Conservation (phyloP, 2,888 invertebrate species). For the Eupithecia subfuscata region DNA sequence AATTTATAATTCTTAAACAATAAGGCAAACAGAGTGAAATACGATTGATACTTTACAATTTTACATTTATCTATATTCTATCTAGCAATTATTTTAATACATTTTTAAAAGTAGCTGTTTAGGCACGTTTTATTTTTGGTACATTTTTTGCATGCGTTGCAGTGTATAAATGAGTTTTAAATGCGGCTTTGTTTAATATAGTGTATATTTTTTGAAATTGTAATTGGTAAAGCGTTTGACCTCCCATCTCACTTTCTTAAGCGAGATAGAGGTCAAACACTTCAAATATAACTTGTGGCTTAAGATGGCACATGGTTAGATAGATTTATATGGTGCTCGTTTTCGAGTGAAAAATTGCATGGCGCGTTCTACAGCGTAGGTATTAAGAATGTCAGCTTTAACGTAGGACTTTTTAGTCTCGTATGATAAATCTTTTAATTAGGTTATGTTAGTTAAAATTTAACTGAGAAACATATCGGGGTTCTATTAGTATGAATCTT, state of each 20-base stretch:
- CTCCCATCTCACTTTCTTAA: no score
- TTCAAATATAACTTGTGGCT: neutral
- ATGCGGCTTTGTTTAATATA: neutral
- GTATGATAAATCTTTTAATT: neutral
- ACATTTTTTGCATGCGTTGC: neutral
- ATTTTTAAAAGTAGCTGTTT: neutral
- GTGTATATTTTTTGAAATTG: neutral
- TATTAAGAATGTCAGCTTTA: conserved; percentile 13
- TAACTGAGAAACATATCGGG: neutral
- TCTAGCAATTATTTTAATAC: no score
- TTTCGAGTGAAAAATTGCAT: neutral
- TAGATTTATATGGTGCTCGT: neutral
- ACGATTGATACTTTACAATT: neutral
- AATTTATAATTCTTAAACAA: neutral
- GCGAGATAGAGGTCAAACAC: neutral
- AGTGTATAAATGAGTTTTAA: neutral
- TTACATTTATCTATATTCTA: neutral
- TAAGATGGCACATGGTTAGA: neutral
- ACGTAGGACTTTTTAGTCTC: neutral
- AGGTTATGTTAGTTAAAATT: neutral
- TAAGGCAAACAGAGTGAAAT: neutral
- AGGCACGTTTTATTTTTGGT: conserved; percentile 5
- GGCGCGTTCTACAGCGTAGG: neutral
- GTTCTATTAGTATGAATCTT: neutral
- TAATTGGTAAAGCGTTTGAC: neutral